Base-by-base conservation (phyloP, 2,113 vertebrate genomes). In the Rhynchomys soricoides region DNA sequence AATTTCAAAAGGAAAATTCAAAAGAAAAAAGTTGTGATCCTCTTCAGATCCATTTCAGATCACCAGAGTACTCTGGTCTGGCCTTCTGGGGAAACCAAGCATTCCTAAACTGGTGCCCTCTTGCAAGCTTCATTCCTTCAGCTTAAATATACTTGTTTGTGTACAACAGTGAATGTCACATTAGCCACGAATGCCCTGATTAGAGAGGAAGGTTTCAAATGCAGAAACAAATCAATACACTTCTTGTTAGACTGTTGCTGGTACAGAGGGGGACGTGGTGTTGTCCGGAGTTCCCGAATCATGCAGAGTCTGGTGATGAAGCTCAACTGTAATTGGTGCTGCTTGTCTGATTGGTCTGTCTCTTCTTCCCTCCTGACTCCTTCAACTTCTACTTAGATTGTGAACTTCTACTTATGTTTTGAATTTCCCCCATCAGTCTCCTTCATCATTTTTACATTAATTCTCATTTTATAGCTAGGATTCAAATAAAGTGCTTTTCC, bases 121-220 rank as follows among this genome's bases (percentile, higher is more conserved):
- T 66, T 45, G n/a, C 40, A 34, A n/a, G 15, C 66, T 81, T 59
- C 70, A 26, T 82, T 66, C 29, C 66, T 68, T 93, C 52, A 70
- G 55, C 26, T 19, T 48, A 7, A 62, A 94, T 26, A 6, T 81
- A 7, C 11, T 86, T 91, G 52, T 93, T 82, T 93, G 26, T 74
- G n/a, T 7, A 22, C 75, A 68, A 64, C 21, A 10, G 16, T 1
- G 7, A 21, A 29, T 52, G 17, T 40, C 85, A 40, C 62, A 6
- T 79, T 78, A 62, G 24, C n/a, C n/a, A 48, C 12, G 19, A 52
- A 4, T 43, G 22, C 70, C 50, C 43, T 86, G n/a, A 81, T 79
- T 91, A 73, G 43, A 90, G 55, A 81, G 21, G 78, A 83, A 68
- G 71, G 86, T 97, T 96, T 97, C 95, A 94, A 48, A 66, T 96